Percentiles rank a stretch among this genome's conserved stretches.
These are phyloP conservation scores for Irena cyanogastra DNA, from an alignment of 2,113 vertebrate species.

Conservation along the genomic window DNA sequence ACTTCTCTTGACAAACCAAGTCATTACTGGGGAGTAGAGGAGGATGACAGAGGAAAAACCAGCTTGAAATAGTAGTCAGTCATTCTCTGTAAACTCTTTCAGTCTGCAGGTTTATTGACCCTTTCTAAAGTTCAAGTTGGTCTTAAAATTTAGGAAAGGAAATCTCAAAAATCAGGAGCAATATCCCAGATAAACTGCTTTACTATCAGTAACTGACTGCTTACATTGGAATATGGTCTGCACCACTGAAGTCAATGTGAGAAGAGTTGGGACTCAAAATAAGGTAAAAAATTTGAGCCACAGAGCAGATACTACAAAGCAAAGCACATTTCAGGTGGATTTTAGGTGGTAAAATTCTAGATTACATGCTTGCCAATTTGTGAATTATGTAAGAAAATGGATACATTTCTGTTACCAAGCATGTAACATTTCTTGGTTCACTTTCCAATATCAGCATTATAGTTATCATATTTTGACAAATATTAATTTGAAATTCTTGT, in stretches of 20 bases:
- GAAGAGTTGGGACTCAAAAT: not conserved
- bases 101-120: not conserved
- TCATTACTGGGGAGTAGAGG: not conserved
- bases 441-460: not conserved
- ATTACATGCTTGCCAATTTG: not conserved
- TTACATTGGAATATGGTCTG: not conserved
- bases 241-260: not conserved
- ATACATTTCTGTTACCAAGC: not conserved
- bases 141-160: not conserved
- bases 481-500: not conserved
- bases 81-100: not conserved
- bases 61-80: not conserved
- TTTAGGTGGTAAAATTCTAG: not conserved
- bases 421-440: accelerated
- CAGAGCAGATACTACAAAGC: not conserved
- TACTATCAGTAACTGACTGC: not conserved
- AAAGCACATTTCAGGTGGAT: not conserved
- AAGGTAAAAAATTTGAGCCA: not conserved
- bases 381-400: not conserved
- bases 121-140: not conserved
- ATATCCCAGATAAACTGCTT: not conserved
- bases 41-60: not conserved
- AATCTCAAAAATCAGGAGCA: not conserved
- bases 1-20: not conserved
- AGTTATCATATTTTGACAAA: not conserved